Percentiles rank a stretch among this genome's conserved stretches.
Conservation (phyloP, 2,113 vertebrate species). For the Scomber scombrus region DNA sequence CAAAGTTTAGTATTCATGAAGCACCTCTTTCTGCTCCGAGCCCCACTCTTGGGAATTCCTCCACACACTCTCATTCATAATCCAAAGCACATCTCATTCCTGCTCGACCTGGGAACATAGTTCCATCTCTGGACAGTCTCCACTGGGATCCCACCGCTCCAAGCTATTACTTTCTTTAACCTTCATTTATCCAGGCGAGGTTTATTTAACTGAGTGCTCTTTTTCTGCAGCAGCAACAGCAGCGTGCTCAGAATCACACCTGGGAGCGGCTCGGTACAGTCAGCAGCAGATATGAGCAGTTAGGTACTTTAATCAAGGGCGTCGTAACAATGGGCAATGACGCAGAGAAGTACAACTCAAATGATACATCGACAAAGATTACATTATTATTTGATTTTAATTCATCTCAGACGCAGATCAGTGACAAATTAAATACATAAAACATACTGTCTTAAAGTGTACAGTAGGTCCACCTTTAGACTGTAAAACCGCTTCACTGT, state of each 20-base stretch:
- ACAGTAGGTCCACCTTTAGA: too few relatives aligned
- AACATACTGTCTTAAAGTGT: neutral
- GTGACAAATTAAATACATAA: neutral
- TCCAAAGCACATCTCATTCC: slow-evolving; percentile 21
- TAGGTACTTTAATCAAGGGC: slow-evolving; percentile 5
- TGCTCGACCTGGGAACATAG: neutral
- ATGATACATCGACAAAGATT: neutral
- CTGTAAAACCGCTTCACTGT: too few relatives aligned
- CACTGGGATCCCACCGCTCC: slow-evolving; percentile 26
- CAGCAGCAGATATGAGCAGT: slow-evolving; percentile 1
- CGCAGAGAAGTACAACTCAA: neutral
- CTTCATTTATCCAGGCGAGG: slow-evolving; percentile 8
- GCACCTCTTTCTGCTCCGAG: neutral
- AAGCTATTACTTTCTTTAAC: slow-evolving; percentile 28
- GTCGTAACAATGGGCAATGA: neutral
- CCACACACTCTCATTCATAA: slow-evolving; percentile 44
- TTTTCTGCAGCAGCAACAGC: neutral
- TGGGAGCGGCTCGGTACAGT: slow-evolving; percentile 1
- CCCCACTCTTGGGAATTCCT: neutral
- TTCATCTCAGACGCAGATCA: neutral
- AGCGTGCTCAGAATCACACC: slow-evolving; percentile 6
- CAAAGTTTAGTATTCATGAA: slow-evolving; percentile 36
- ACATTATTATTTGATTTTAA: neutral
- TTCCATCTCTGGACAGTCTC: neutral
- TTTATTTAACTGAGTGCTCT: slow-evolving; percentile 2